phyloP scores from a whole-genome alignment of 2,113 vertebrate species.

The Lepidothrix coronata region DNA sequence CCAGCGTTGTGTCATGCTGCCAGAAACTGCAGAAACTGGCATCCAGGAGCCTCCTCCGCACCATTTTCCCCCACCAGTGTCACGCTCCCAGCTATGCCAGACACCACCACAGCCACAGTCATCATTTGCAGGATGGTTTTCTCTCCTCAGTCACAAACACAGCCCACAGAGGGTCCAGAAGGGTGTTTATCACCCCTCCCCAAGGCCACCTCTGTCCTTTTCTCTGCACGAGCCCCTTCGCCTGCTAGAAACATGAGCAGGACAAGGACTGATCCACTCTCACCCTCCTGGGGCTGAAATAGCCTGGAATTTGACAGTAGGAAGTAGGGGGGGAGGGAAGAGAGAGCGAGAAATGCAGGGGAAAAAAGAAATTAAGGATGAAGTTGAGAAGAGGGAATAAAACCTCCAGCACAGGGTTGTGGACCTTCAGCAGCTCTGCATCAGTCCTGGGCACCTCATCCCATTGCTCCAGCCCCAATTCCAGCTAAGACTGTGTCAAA shows the following conservation, averaged over 20 bases:
- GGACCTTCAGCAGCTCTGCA: accelerated
- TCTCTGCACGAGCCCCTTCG: neutral
- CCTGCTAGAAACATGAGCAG: neutral
- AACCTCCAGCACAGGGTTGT: accelerated
- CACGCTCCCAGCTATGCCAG: neutral
- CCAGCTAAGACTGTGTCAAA: neutral
- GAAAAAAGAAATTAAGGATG: neutral
- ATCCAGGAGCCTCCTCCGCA: accelerated
- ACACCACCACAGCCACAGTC: accelerated
- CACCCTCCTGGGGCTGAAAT: neutral
- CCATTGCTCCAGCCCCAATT: neutral
- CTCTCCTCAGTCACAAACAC: neutral
- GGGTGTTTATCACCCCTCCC: neutral
- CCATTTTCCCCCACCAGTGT: accelerated
- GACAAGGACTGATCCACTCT: accelerated
- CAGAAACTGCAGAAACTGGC: neutral
- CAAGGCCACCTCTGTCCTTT: neutral
- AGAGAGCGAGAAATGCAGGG: no score
- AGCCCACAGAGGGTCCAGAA: neutral
- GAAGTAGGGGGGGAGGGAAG: neutral
- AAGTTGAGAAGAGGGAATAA: neutral
- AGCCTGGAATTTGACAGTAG: neutral
- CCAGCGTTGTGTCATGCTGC: neutral
- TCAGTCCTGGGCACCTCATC: neutral
- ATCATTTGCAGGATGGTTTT: neutral